phyloP scores from a whole-genome alignment of 2,888 invertebrate genomes.

The Candidula unifasciata region DNA sequence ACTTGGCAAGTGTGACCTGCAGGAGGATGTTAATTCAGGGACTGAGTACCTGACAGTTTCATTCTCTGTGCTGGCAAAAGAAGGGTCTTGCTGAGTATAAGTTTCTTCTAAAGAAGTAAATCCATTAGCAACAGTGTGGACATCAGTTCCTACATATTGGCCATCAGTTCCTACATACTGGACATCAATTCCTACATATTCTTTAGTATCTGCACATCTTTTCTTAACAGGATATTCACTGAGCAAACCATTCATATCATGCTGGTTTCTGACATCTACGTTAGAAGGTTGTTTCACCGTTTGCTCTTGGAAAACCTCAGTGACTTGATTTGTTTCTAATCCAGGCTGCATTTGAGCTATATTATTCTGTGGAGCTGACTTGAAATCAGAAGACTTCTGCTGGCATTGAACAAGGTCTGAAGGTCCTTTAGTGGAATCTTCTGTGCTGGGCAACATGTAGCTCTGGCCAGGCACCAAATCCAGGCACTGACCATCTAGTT shows the following conservation, averaged over 20 bases:
- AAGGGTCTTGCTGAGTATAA: neutral
- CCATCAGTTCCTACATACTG: neutral
- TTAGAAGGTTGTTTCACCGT: neutral
- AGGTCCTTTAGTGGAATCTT: neutral
- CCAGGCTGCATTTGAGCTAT: neutral
- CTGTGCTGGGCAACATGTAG: too few relatives aligned
- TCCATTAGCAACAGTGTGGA: neutral
- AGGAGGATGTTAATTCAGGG: constrained; percentile 23
- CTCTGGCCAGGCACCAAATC: too few relatives aligned
- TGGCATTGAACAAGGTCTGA: neutral
- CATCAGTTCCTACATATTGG: neutral
- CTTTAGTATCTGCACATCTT: neutral
- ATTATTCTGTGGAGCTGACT: neutral
- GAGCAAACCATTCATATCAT: neutral
- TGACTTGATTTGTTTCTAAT: neutral
- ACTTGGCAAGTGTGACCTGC: neutral
- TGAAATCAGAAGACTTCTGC: neutral
- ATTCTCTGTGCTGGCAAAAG: neutral
- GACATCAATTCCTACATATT: too few relatives aligned
- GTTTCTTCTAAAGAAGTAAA: neutral
- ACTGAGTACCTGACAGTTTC: constrained; percentile 11
- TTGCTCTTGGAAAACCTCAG: neutral
- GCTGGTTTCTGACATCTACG: neutral
- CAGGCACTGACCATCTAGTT: too few relatives aligned
- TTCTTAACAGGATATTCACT: neutral